A percentile compares a stretch with the other conserved stretches of the same genome.
phyloP scores from a whole-genome alignment of 2,113 vertebrate genomes.

The Actenoides hombroni region DNA sequence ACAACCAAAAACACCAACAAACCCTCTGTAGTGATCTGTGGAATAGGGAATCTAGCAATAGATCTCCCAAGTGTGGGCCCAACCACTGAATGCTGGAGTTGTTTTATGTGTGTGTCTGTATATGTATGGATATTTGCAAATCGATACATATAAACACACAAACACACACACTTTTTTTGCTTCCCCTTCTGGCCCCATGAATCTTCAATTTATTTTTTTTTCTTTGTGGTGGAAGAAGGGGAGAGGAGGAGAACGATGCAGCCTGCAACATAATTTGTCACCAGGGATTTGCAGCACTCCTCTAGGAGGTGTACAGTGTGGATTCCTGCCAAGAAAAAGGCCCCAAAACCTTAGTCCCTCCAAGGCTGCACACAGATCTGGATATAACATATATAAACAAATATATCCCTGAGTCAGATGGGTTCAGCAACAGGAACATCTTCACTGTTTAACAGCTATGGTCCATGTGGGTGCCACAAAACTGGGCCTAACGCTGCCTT shows the following conservation, averaged over 20 bases:
- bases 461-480: neutral
- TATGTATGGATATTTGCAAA: neutral
- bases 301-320: rapidly evolving
- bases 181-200: conserved; percentile 33
- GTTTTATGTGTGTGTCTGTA: neutral
- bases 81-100: neutral
- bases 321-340: neutral
- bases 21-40: neutral
- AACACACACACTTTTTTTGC: conserved; percentile 3
- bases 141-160: neutral
- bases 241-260: neutral
- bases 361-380: rapidly evolving
- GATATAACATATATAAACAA: no score
- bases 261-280: neutral
- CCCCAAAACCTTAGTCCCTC: neutral
- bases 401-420: rapidly evolving
- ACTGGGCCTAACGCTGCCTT: neutral
- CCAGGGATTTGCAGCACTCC: neutral
- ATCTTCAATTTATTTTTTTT: neutral
- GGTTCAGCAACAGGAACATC: neutral
- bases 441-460: neutral
- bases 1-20: neutral
- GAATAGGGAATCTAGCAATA: neutral
- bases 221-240: neutral
- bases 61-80: neutral